phyloP scores from a whole-genome alignment of 2,113 vertebrate genomes.

The Phyllostomus discolor region DNA sequence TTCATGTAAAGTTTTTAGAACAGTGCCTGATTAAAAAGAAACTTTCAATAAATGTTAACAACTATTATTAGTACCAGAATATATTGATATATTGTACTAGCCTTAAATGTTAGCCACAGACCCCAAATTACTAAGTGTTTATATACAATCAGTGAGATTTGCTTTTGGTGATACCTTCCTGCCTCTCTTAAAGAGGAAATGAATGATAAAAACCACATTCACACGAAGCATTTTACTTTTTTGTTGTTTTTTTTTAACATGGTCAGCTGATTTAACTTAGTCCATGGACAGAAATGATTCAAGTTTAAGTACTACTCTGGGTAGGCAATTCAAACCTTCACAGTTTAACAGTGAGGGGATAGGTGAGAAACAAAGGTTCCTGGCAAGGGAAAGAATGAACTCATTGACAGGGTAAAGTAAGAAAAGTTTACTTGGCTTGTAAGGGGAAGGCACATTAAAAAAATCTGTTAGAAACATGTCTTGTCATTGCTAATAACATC shows the following conservation, averaged over 20 bases:
- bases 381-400: background rate
- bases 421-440: background rate
- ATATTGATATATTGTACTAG: background rate
- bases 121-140: background rate
- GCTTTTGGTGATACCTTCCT: background rate
- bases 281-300: background rate
- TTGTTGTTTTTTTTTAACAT: background rate
- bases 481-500: background rate
- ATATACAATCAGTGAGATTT: background rate
- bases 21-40: background rate
- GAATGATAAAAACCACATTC: background rate
- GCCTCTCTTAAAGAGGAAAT: background rate
- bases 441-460: accelerated
- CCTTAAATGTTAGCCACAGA: background rate
- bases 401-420: background rate
- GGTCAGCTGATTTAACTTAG: background rate
- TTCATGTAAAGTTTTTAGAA: background rate
- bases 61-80: background rate
- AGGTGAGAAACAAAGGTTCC: background rate
- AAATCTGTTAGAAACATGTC: background rate
- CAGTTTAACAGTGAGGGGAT: background rate
- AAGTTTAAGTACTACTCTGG: background rate
- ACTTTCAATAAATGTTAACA: background rate
- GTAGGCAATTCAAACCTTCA: background rate
- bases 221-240: background rate